Evolutionary conservation across 2,113 vertebrate genomes (phyloP), one percentile per base, ranked within the genome.

Genomic region (Baryphthengus martii): DNA sequence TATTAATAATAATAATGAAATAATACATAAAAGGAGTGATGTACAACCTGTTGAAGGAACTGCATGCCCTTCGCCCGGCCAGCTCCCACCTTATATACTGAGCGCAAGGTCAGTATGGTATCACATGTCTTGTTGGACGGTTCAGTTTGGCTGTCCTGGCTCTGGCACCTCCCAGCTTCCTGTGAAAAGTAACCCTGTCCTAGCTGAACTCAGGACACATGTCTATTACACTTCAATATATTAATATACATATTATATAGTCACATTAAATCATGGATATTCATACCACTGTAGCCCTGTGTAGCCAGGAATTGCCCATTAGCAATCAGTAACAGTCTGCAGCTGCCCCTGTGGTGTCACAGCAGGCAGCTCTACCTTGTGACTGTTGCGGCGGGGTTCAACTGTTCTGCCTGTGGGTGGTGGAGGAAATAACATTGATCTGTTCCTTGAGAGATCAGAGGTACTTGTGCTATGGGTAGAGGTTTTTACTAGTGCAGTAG

Each of bases 341-440:
- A 82, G 74, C n/a, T 47, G 45, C 35, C 13, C 5, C 0, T 6
- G 24, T 13, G 6, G 20, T 47, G 7, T 58, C 24, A 28, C 35
- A 63, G 23, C 33, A 33, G 25, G 17, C 20, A 7, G 17, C 26
- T 77, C 19, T 67, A 3, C 45, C 29, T 42, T 50, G 20, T n/a
- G 72, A 37, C 25, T 3, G 1, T 42, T 7, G 2, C 3, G 4
- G 1, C 56, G 31, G n/a, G 3, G 7, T 61, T 81, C 20, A 31
- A 17, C 28, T 19, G 1, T 13, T 62, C 5, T 63, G 25, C 35
- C 10, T 68, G 0, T 53, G 59, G 29, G 37, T 52, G 37, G 16
- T 53, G 31, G 37, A 78, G 73, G 59, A 79, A 62, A 4, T 62
- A 33, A 18, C 18, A 17, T 11, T 3, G 37, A 3, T 33, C 9